A percentile compares a stretch with the other conserved stretches of the same genome.
Conservation (phyloP, 2,113 vertebrate species). For the Tor tambroides region DNA sequence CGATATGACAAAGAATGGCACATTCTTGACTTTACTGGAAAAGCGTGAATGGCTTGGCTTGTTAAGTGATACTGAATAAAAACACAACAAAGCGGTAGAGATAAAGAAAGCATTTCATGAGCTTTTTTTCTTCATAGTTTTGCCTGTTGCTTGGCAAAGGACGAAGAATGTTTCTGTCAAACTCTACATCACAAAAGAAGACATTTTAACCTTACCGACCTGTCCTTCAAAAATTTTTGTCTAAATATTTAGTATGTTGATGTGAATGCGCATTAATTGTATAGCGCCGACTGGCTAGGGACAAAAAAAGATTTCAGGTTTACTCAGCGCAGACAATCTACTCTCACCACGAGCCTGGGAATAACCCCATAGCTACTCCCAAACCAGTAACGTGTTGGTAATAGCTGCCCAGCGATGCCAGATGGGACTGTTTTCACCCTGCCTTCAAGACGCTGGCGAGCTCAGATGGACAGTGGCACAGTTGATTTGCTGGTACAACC, state of each 20-base stretch:
- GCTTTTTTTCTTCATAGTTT: conserved; percentile 42
- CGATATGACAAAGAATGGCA: neutral
- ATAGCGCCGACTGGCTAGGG: neutral
- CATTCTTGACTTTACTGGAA: conserved; percentile 55
- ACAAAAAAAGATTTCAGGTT: neutral
- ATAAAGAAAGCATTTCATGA: conserved; percentile 52
- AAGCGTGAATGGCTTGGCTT: conserved; percentile 46
- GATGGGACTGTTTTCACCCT: conserved; percentile 57
- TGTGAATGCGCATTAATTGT: neutral
- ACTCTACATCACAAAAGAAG: conserved; percentile 13
- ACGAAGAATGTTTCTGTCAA: conserved; percentile 44
- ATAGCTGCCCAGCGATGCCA: conserved; percentile 49
- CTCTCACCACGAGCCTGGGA: conserved; percentile 25
- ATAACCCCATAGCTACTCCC: conserved; percentile 33
- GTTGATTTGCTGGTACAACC: conserved; percentile 80
- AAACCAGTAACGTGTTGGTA: conserved; percentile 53
- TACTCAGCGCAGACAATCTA: conserved; percentile 14
- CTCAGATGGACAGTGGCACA: conserved; percentile 66
- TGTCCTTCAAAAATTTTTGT: conserved; percentile 13
- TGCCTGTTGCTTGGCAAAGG: conserved; percentile 55
- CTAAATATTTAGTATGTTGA: neutral
- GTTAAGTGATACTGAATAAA: conserved; percentile 59
- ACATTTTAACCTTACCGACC: conserved; percentile 46
- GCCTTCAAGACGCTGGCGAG: conserved; percentile 55
- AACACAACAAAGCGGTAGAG: conserved; percentile 49